A percentile compares a stretch with the other conserved stretches of the same genome.
Conservation (phyloP, 2,888 invertebrate species). For the Mimumesa dahlbomi region DNA sequence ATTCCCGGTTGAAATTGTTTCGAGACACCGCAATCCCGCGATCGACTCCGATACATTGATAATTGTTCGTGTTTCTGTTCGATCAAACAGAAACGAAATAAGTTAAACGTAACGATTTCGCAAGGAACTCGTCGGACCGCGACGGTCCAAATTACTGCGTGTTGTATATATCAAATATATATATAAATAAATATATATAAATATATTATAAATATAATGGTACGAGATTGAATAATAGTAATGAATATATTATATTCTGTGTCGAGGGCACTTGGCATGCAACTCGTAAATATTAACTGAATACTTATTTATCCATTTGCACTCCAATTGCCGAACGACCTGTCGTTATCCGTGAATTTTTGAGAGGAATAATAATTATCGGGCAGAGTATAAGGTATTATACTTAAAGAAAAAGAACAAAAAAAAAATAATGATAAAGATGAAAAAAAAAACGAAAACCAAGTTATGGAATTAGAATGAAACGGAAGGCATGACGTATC, state of each 20-base stretch:
- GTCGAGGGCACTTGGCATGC: constrained; percentile 76
- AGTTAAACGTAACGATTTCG: constrained; percentile 1
- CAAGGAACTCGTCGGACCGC: constrained; percentile 47
- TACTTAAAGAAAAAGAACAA: constrained; percentile 53
- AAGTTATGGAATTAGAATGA: background rate
- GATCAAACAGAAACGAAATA: constrained; percentile 16
- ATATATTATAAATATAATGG: constrained; percentile 77
- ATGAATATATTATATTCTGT: constrained; percentile 69
- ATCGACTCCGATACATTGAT: too few species aligned
- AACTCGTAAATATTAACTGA: constrained; percentile 68
- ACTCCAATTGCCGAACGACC: constrained; percentile 74
- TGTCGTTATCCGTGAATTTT: constrained; percentile 77
- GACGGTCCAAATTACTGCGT: constrained; percentile 70
- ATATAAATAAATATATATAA: constrained; percentile 69
- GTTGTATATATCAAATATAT: constrained; percentile 78
- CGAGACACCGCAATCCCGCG: too few species aligned
- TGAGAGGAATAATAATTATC: constrained; percentile 69
- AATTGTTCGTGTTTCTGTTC: too few species aligned
- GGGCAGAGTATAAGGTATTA: constrained; percentile 65
- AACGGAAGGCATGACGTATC: too few species aligned
- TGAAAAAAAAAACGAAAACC: background rate
- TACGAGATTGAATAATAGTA: constrained; percentile 76
- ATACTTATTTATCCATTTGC: constrained; percentile 70
- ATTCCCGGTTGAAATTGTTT: constrained; percentile 31
- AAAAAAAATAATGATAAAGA: background rate